Conservation (phyloP, 2,797 vertebrate species). For the Diceros bicornis region DNA sequence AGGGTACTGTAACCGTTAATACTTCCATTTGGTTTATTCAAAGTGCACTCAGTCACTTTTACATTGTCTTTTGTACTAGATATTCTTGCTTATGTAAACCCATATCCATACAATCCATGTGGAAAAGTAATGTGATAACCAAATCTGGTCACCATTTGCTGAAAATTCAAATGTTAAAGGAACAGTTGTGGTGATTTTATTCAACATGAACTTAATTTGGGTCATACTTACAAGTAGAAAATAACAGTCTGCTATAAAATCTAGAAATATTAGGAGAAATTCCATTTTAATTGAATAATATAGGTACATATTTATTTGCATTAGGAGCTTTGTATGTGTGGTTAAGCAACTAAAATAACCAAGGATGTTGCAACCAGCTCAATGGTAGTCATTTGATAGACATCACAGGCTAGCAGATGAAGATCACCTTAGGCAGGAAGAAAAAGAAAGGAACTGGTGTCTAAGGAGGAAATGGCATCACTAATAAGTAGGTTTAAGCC, state of each 20-base stretch:
- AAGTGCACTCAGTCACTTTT: background rate
- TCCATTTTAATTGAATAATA: background rate
- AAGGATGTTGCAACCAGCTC: background rate
- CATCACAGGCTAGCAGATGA: background rate
- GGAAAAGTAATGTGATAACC: background rate
- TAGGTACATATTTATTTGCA: background rate
- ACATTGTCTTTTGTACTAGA: background rate
- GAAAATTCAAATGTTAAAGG: slow-evolving; percentile 45
- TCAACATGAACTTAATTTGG: slow-evolving; percentile 32
- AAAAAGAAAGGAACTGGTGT: background rate
- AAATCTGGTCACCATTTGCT: background rate
- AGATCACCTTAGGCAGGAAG: background rate
- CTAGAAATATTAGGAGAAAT: background rate
- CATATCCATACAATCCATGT: background rate
- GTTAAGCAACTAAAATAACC: background rate
- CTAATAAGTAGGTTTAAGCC: background rate
- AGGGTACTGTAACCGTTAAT: background rate
- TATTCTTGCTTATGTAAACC: background rate
- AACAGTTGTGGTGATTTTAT: background rate
- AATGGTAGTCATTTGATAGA: background rate
- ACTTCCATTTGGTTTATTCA: background rate
- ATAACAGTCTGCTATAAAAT: background rate
- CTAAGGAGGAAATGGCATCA: background rate
- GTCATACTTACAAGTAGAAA: background rate
- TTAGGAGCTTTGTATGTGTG: background rate